Conservation (phyloP, 1,140 invertebrate genomes). For the Diprion similis region DNA sequence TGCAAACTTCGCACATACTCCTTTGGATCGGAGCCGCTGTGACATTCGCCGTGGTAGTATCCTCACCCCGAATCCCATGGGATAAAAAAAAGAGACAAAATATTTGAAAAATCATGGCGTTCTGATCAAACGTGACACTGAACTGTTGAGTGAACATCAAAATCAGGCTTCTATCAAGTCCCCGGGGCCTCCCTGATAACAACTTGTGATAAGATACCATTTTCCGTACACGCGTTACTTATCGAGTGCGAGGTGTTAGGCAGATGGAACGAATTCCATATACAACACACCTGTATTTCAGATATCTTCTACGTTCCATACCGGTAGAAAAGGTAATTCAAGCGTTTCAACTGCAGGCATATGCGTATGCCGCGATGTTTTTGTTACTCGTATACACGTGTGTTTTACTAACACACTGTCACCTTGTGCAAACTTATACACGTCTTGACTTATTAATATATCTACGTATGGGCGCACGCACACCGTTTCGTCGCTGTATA, state of each 20-base stretch:
- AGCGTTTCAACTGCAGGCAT: background rate
- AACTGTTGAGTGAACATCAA: background rate
- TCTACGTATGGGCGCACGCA: too few species aligned
- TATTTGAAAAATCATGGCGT: conserved; percentile 1
- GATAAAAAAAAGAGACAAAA: background rate
- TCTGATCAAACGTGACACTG: background rate
- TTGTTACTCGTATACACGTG: too few species aligned
- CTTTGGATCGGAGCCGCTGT: background rate
- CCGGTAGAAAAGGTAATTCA: too few species aligned
- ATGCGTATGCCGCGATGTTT: background rate
- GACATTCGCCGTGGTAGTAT: background rate
- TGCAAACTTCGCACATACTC: conserved; percentile 22
- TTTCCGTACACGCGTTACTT: conserved; percentile 32
- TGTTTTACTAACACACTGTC: too few species aligned
- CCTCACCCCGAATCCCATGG: background rate
- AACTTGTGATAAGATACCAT: conserved; percentile 38
- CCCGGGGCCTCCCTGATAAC: conserved; percentile 15
- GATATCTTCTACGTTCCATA: too few species aligned
- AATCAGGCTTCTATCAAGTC: conserved; percentile 14
- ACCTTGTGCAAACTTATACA: too few species aligned
- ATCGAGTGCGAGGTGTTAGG: conserved; percentile 26
- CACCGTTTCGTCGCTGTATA: too few species aligned
- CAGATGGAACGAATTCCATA: background rate
- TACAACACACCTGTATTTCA: background rate
- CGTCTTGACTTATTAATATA: too few species aligned